A percentile compares a stretch with the other conserved stretches of the same genome.
Conservation (phyloP, 1,140 invertebrate genomes). For the Zaprionus kolodkinae region DNA sequence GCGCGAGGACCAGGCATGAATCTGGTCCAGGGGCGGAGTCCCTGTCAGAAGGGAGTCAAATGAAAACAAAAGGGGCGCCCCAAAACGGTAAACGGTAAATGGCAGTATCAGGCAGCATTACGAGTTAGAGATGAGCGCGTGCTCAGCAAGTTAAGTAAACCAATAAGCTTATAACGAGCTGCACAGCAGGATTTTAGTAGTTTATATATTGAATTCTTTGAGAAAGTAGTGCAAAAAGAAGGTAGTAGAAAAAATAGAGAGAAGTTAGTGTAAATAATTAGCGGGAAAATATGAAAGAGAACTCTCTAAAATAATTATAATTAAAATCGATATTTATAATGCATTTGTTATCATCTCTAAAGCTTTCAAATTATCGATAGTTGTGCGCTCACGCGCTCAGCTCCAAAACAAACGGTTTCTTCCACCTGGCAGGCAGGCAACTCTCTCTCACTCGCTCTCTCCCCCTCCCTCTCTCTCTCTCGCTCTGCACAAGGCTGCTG, state of each 20-base stretch:
- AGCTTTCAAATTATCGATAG: background rate
- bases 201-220: background rate
- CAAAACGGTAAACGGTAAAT: slow-evolving; percentile 24
- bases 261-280: too few species aligned
- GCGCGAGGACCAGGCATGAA: background rate
- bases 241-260: too few species aligned
- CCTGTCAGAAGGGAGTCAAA: slow-evolving; percentile 14
- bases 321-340: background rate
- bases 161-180: background rate
- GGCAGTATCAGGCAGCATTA: slow-evolving; percentile 2
- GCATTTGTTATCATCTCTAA: background rate
- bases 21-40: background rate
- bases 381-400: background rate
- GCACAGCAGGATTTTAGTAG: background rate
- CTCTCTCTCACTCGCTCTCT: background rate
- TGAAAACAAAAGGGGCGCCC: slow-evolving; percentile 35
- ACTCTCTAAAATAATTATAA: too few species aligned
- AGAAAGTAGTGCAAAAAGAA: background rate
- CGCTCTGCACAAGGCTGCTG: too few species aligned
- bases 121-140: slow-evolving; percentile 3
- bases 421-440: slow-evolving; percentile 3
- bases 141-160: background rate
- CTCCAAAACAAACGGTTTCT: background rate
- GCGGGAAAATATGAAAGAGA: too few species aligned
- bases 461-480: too few species aligned